Evolutionary conservation across 2,113 vertebrate genomes (phyloP).

Genomic region (Mola mola): DNA sequence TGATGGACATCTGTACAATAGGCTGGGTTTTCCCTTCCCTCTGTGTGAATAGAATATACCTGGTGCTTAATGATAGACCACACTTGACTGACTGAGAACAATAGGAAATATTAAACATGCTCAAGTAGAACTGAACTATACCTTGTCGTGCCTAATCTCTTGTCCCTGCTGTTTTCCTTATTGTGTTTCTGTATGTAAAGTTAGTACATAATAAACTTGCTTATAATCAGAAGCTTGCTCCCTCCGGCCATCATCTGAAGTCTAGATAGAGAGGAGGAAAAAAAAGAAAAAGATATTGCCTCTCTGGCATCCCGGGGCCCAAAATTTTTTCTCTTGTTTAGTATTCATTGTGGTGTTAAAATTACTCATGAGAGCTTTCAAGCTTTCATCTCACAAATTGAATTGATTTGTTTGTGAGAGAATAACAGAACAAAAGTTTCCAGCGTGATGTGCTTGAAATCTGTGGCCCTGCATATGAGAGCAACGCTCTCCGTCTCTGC

Average conservation of each 20-base stretch:
- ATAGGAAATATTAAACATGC: slow-evolving; percentile 34
- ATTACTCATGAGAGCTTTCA: slow-evolving; percentile 80
- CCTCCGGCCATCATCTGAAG: slow-evolving; percentile 11
- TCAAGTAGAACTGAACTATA: slow-evolving; percentile 15
- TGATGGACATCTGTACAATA: slow-evolving; percentile 59
- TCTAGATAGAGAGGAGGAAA: not conserved
- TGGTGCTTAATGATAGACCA: slow-evolving; percentile 25
- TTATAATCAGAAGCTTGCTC: slow-evolving; percentile 6
- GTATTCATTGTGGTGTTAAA: slow-evolving; percentile 76
- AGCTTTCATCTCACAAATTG: slow-evolving; percentile 77
- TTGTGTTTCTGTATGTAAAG: not conserved
- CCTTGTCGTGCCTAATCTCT: slow-evolving; percentile 16
- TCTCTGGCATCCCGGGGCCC: not conserved
- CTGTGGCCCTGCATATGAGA: slow-evolving; percentile 3
- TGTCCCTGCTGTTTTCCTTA: slow-evolving; percentile 2
- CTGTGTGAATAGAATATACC: slow-evolving; percentile 19
- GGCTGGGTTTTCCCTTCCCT: slow-evolving; percentile 14
- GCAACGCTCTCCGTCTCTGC: not conserved
- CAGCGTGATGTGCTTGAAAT: slow-evolving; percentile 24
- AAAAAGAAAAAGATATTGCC: slow-evolving; percentile 13
- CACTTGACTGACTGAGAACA: slow-evolving; percentile 21
- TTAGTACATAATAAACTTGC: slow-evolving; percentile 27
- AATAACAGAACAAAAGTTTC: slow-evolving; percentile 61
- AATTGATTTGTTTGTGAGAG: slow-evolving; percentile 78
- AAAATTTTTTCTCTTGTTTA: slow-evolving; percentile 1